Conservation (phyloP, 2,113 vertebrate genomes). For the Tachycineta bicolor region DNA sequence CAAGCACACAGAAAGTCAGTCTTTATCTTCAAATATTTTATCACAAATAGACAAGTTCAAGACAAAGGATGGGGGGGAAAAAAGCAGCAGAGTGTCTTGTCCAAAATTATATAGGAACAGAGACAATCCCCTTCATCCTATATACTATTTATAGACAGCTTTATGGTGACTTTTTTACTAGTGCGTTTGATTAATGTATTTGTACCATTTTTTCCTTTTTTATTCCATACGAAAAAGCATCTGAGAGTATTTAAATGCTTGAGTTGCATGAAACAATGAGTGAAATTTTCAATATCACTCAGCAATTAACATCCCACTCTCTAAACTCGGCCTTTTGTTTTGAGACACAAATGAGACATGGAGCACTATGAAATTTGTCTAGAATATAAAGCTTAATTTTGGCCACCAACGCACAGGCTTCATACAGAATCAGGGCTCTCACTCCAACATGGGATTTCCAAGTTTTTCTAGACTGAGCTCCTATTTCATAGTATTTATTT, state of each 20-base stretch:
- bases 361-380: not conserved
- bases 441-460: not conserved
- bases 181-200: not conserved
- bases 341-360: not conserved
- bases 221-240: not conserved
- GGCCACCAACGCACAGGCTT: not conserved
- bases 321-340: not conserved
- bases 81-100: not conserved
- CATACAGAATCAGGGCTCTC: not conserved
- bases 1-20: not conserved
- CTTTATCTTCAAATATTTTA: not conserved
- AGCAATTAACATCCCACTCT: not conserved
- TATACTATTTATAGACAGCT: not conserved
- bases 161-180: not conserved
- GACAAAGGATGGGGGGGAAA: not conserved
- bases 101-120: not conserved
- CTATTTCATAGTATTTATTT: not conserved
- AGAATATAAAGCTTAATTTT: not conserved
- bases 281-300: not conserved
- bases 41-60: not conserved
- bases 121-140: not conserved
- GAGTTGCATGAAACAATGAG: not conserved
- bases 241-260: not conserved
- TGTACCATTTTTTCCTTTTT: not conserved
- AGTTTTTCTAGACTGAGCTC: not conserved